Base-by-base conservation (phyloP, 1,140 invertebrate species). In the Mya arenaria region DNA sequence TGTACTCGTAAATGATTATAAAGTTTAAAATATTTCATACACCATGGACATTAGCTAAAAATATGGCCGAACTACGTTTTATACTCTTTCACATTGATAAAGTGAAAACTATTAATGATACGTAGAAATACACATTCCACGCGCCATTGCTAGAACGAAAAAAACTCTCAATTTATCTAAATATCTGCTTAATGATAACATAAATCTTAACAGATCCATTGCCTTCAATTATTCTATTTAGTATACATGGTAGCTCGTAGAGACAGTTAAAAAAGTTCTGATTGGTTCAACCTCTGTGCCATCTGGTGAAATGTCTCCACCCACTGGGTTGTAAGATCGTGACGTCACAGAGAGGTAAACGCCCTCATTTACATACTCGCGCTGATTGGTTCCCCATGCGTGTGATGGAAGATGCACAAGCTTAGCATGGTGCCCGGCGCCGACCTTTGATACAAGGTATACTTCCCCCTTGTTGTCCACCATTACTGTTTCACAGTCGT, bases 401-500 rank as follows among this genome's bases (percentile, higher is more conserved):
- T 32, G 60, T 19, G 17, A 36, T 1, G 88, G 86, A 0, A 90
- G 58, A 34, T 85, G 82, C 36, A 85, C 86, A 34, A 89, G 62
- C 30, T 79, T 74, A 4, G 74, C 74, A 34, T 84, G 81, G 0
- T 84, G 84, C 0, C 55, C 68, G 19, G 28, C 65, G 2, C 55
- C 17, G 2, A 85, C 84, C 68, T 89, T 90, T 44, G 90, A 88
- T 17, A 89, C 77, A 13, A 89, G 37, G 66, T 86, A 89, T 1
- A 89, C 75, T 30, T 87, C 83, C 0, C 82, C 88, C 17, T 66
- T 32, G 0, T 75, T 83, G 32, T 85, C 86, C 2, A 89, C 85
- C 83, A 90, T 84, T 30, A 89, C 44, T 13, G 87, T 85, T 78
- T 89, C 86, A 68, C 84, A 85, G 36, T 90, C 84, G n/a, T 80